phyloP scores from a whole-genome alignment of 92 coral and sea anemone genomes.

The Pocillopora grandis region DNA sequence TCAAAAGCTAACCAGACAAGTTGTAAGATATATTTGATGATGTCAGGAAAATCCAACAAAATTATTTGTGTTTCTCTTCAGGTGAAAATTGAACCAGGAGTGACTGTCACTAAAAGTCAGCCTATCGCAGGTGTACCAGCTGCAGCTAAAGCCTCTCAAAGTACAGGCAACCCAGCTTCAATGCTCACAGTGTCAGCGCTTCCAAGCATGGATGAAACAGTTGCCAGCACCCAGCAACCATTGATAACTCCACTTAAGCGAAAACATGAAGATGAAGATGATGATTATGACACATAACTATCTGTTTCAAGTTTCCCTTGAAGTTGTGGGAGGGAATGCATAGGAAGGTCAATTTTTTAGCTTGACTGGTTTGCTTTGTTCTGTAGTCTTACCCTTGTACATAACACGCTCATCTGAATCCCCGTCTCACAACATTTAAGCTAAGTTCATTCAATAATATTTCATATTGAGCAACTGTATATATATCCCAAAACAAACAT shows the following conservation, averaged over 20 bases:
- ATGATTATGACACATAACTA: constrained; percentile 80
- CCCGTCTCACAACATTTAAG: no score
- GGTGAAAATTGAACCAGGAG: constrained; percentile 44
- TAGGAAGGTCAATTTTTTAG: no score
- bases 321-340: neutral
- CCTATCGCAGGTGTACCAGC: constrained; percentile 29
- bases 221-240: constrained; percentile 95
- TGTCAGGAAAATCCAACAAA: neutral
- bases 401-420: no score
- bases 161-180: constrained; percentile 71
- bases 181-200: constrained; percentile 95
- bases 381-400: no score
- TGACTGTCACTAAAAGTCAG: constrained; percentile 26
- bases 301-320: neutral
- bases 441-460: neutral
- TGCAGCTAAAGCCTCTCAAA: constrained; percentile 28
- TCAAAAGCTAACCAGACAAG: no score
- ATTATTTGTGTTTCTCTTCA: neutral
- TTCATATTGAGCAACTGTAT: no score
- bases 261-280: constrained; percentile 95
- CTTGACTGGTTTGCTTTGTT: no score
- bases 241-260: constrained; percentile 89
- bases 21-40: neutral
- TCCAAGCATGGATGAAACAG: constrained; percentile 99
- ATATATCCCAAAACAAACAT: no score